A percentile compares a stretch with the other conserved stretches of the same genome.
Conservation (phyloP, 2,888 invertebrate genomes). For the Synergus gifuensis region DNA sequence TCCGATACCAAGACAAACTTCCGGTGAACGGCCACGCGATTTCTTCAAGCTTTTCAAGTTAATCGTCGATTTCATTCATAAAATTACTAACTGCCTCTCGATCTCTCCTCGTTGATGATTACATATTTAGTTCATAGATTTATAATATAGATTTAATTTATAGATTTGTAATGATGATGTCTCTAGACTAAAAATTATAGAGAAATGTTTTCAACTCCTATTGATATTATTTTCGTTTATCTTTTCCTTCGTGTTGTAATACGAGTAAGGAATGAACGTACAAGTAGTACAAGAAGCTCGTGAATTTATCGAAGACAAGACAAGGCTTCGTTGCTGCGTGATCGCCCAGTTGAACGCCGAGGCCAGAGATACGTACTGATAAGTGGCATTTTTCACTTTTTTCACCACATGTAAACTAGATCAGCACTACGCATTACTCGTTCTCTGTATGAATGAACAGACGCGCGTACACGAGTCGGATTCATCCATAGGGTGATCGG, state of each 20-base stretch:
- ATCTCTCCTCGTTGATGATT: neutral
- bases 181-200: neutral
- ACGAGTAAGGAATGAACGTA: neutral
- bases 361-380: constrained; percentile 54
- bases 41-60: neutral
- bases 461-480: neutral
- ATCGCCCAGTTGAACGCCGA: constrained; percentile 53
- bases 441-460: constrained; percentile 28
- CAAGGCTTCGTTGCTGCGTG: constrained; percentile 44
- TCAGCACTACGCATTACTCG: constrained; percentile 21
- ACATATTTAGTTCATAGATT: neutral
- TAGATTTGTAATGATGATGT: neutral
- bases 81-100: neutral
- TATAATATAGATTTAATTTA: no score
- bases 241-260: neutral
- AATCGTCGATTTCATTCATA: neutral
- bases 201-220: neutral
- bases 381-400: constrained; percentile 49
- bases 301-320: constrained; percentile 36
- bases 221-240: neutral
- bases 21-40: constrained; percentile 22
- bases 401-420: constrained; percentile 44
- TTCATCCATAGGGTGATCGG: constrained; percentile 11
- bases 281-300: constrained; percentile 12
- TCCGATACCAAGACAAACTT: constrained; percentile 21